Evolutionary conservation across 1,140 invertebrate genomes (phyloP).

Genomic region (Babylonia areolata): DNA sequence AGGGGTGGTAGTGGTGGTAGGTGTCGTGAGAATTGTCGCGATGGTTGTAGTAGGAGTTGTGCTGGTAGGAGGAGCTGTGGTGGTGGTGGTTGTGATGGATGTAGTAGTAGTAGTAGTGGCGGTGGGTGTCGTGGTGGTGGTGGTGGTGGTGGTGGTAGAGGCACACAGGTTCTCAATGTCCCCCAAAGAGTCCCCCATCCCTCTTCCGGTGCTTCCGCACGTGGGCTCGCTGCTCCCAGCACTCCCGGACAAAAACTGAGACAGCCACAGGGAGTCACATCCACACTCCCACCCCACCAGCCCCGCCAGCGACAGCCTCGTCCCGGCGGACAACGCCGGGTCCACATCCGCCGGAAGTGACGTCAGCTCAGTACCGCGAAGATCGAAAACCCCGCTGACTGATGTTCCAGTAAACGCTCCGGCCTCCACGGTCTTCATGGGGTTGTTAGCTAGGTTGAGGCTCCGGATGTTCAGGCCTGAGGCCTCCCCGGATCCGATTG

Average conservation of each 20-base stretch:
- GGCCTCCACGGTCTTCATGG: constrained; percentile 44
- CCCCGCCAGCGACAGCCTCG: constrained; percentile 34
- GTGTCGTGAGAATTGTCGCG: constrained; percentile 6
- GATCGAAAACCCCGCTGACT: constrained; percentile 41
- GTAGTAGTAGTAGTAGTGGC: constrained; percentile 18
- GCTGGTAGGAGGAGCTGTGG: background rate
- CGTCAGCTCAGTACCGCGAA: constrained; percentile 48
- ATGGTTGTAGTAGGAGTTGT: constrained; percentile 38
- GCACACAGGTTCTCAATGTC: constrained; percentile 22
- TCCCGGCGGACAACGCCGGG: constrained; percentile 37
- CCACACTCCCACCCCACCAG: constrained; percentile 54
- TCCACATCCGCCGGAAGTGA: constrained; percentile 54
- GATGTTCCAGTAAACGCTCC: constrained; percentile 48
- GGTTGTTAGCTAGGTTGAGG: constrained; percentile 48
- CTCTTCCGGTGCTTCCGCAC: background rate
- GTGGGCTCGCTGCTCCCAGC: background rate
- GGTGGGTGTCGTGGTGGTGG: background rate
- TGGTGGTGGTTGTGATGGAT: background rate
- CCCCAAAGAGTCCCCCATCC: background rate
- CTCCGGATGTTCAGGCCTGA: constrained; percentile 6
- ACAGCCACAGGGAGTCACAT: constrained; percentile 61
- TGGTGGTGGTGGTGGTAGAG: constrained; percentile 6
- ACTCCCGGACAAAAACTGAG: constrained; percentile 39
- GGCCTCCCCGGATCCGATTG: constrained; percentile 29
- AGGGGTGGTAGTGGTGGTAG: constrained; percentile 7